phyloP scores from a whole-genome alignment of 2,113 vertebrate genomes.

The Petaurus breviceps region DNA sequence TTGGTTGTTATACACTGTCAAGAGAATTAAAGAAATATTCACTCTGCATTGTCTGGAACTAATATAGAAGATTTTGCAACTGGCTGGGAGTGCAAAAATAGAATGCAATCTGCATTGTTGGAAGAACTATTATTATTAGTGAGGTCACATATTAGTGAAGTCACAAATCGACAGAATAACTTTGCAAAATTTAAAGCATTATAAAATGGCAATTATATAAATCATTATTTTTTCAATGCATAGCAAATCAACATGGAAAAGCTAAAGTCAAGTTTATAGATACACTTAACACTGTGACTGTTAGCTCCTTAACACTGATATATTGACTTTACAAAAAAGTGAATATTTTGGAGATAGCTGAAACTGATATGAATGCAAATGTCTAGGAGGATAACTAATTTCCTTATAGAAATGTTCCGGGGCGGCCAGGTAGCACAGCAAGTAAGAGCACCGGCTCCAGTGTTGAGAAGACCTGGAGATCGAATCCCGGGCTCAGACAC shows the following conservation, averaged over 20 bases:
- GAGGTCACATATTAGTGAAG: background rate
- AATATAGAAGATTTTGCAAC: background rate
- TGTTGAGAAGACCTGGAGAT: no score
- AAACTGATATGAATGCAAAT: background rate
- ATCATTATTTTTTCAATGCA: background rate
- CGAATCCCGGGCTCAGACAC: no score
- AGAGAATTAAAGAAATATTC: background rate
- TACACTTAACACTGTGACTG: background rate
- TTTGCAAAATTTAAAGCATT: background rate
- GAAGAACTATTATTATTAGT: background rate
- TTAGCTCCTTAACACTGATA: background rate
- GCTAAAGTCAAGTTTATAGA: background rate
- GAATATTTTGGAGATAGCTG: background rate
- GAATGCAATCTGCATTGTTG: background rate
- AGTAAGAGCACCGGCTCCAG: no score
- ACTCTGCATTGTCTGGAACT: background rate
- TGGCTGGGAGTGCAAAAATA: background rate
- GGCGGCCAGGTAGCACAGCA: no score
- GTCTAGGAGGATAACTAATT: background rate
- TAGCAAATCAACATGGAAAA: background rate
- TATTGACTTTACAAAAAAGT: background rate
- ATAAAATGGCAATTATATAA: background rate
- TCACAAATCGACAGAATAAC: background rate
- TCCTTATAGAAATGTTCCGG: background rate
- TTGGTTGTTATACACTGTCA: background rate